These are phyloP conservation scores for Halcyon leucocephala DNA, from an alignment of 2,797 vertebrate species.

Conservation along the genomic window DNA sequence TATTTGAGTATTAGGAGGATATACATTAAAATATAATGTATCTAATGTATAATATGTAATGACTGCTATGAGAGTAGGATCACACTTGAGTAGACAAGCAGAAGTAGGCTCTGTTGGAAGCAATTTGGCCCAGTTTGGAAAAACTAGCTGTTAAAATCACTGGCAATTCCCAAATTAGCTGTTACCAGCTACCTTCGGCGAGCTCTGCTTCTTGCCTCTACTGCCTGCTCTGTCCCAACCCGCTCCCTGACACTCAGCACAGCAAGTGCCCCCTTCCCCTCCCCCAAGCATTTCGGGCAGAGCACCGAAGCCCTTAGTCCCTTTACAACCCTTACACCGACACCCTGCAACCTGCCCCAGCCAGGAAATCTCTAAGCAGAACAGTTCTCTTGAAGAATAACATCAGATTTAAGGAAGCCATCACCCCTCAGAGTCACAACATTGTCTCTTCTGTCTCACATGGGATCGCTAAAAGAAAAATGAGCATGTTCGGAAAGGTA, in stretches of 20 bases:
- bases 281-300: background rate
- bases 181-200: background rate
- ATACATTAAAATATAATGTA: conserved; percentile 42
- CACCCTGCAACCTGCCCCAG: background rate
- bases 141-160: conserved; percentile 5
- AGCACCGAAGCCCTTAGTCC: background rate
- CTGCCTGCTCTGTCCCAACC: background rate
- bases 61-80: conserved; percentile 39
- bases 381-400: background rate
- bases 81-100: conserved; percentile 10
- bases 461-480: conserved; percentile 5
- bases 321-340: fast-evolving
- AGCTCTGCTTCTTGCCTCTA: background rate
- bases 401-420: background rate
- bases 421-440: background rate
- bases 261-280: background rate
- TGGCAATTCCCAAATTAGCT: conserved; percentile 25
- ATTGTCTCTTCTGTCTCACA: conserved; percentile 11
- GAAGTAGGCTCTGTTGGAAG: conserved; percentile 42
- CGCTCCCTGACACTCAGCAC: fast-evolving
- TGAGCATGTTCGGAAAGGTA: conserved; percentile 19
- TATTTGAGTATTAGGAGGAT: conserved; percentile 47
- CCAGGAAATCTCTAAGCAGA: background rate
- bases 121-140: conserved; percentile 47
- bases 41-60: conserved; percentile 20